These are phyloP conservation scores for Acrocyrtus sp. DNA, from an alignment of 2,888 invertebrate species.

Conservation along the genomic window DNA sequence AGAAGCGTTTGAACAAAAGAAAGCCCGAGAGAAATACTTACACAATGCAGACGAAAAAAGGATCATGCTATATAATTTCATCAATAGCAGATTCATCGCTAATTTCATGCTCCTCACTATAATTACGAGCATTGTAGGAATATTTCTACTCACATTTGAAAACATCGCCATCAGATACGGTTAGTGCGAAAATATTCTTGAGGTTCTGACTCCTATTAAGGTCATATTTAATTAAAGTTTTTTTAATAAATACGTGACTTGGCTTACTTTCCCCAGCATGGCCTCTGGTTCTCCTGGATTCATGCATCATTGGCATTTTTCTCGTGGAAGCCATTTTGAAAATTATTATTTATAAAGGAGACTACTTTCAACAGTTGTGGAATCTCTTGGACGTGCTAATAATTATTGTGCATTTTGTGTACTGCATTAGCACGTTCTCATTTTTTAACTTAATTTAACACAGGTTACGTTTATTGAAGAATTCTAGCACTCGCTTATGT, in stretches of 20 bases:
- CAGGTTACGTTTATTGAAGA: too few relatives aligned
- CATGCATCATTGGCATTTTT: conserved; percentile 59
- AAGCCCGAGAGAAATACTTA: conserved; percentile 53
- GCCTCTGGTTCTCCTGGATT: conserved; percentile 53
- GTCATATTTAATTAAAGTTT: background rate
- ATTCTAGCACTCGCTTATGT: too few relatives aligned
- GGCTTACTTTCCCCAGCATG: conserved; percentile 34
- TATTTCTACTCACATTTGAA: conserved; percentile 59
- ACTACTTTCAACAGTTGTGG: conserved; percentile 56
- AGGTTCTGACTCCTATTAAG: background rate
- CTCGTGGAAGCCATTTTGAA: conserved; percentile 60
- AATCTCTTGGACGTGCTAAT: conserved; percentile 58
- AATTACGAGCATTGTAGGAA: conserved; percentile 56
- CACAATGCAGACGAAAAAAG: conserved; percentile 55
- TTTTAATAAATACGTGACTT: background rate
- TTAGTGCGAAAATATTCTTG: conserved; percentile 15
- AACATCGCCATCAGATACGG: conserved; percentile 47
- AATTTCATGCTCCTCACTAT: conserved; percentile 57
- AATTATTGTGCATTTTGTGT: conserved; percentile 55
- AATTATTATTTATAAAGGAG: conserved; percentile 56
- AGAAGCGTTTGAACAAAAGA: conserved; percentile 54
- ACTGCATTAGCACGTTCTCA: conserved; percentile 1
- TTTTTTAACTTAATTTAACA: too few relatives aligned
- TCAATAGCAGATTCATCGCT: conserved; percentile 55
- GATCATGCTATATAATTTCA: conserved; percentile 56